Conservation (phyloP, 92 coral and sea anemone species). For the Siderastrea siderea region DNA sequence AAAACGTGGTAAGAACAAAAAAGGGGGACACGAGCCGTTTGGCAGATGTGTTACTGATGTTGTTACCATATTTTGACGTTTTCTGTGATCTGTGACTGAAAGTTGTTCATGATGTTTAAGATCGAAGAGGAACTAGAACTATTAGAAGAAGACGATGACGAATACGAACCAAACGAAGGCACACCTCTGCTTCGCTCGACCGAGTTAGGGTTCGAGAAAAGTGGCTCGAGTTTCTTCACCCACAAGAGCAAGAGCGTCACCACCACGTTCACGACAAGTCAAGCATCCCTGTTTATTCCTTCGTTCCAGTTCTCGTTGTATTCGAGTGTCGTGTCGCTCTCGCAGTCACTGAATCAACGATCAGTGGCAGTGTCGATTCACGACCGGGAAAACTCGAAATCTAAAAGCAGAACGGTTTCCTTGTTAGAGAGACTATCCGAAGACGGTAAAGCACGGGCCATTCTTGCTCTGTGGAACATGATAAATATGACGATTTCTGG, state of each 20-base stretch:
- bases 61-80: no score
- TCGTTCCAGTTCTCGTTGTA: constrained; percentile 90
- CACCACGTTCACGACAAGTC: constrained; percentile 77
- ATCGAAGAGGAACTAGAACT: constrained; percentile 75
- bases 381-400: constrained; percentile 17
- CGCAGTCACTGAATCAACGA: constrained; percentile 30
- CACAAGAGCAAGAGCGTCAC: constrained; percentile 65
- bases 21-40: no score
- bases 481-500: constrained; percentile 81
- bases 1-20: no score
- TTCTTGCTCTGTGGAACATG: constrained; percentile 85
- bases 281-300: constrained; percentile 90
- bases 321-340: constrained; percentile 63
- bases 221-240: constrained; percentile 46
- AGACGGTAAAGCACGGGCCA: constrained; percentile 84
- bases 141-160: constrained; percentile 57
- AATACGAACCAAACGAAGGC: constrained; percentile 51
- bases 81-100: no score
- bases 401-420: constrained; percentile 62
- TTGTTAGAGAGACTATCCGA: constrained; percentile 75
- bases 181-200: constrained; percentile 75
- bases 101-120: not conserved
- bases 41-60: no score
- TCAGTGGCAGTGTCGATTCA: constrained; percentile 35
- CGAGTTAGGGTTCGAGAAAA: constrained; percentile 56